Evolutionary conservation across 2,888 invertebrate species (phyloP).

Genomic region (Adelognathus sp.): DNA sequence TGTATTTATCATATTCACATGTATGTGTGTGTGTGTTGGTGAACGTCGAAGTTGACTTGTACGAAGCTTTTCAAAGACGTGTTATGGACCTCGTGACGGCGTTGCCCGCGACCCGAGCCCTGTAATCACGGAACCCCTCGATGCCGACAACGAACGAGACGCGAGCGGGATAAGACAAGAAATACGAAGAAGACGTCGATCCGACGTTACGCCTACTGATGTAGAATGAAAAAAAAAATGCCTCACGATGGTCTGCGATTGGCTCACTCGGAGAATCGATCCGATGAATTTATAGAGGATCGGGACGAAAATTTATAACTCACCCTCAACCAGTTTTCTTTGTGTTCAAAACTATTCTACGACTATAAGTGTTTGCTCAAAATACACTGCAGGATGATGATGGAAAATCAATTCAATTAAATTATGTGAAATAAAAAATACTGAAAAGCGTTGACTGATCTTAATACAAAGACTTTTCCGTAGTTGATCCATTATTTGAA

Average conservation of each 20-base stretch:
- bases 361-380: background rate
- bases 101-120: conserved; percentile 45
- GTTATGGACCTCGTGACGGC: conserved; percentile 53
- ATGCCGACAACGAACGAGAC: conserved; percentile 21
- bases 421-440: background rate
- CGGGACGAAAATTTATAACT: background rate
- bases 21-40: conserved; percentile 18
- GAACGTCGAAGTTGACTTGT: conserved; percentile 37
- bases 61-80: conserved; percentile 44
- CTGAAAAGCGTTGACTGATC: background rate
- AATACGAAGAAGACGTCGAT: conserved; percentile 31
- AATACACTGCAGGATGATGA: background rate
- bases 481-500: too few species aligned
- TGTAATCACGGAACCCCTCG: conserved; percentile 57
- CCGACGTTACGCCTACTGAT: conserved; percentile 7
- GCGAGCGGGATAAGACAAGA: conserved; percentile 14
- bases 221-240: background rate
- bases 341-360: background rate
- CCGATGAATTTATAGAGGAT: conserved; percentile 1
- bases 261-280: background rate
- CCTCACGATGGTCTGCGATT: background rate
- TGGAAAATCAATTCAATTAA: background rate
- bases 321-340: background rate
- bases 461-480: too few species aligned
- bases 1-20: background rate